Percentiles rank a stretch among this genome's conserved stretches.
Evolutionary conservation across 2,113 vertebrate species (phyloP).

Genomic region (Dendropsophus ebraccatus): DNA sequence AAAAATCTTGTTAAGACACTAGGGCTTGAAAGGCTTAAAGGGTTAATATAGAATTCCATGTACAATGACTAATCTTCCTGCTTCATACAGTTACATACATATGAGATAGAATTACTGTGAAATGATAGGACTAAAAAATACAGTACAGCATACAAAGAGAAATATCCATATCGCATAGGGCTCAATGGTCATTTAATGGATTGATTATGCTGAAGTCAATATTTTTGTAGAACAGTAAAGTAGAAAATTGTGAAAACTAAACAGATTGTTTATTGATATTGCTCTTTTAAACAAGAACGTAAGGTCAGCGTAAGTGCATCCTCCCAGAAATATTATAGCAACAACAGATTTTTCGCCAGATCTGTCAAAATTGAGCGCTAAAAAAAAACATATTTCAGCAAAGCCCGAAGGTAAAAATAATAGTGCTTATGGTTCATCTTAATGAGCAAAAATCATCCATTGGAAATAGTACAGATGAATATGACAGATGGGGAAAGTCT

Average conservation of each 20-base stretch:
- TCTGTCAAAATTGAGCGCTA: slow-evolving; percentile 50
- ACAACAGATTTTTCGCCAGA: slow-evolving; percentile 50
- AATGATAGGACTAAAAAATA: background rate
- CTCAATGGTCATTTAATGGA: slow-evolving; percentile 57
- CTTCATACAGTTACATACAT: slow-evolving; percentile 26
- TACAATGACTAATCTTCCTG: background rate
- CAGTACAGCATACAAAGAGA: slow-evolving; percentile 25
- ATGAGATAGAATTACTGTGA: slow-evolving; percentile 33
- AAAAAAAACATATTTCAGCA: slow-evolving; percentile 62
- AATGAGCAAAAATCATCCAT: slow-evolving; percentile 75
- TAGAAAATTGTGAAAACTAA: slow-evolving; percentile 48
- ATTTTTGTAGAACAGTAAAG: slow-evolving; percentile 52
- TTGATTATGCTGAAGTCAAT: slow-evolving; percentile 57
- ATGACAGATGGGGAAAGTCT: slow-evolving; percentile 73
- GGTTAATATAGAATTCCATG: background rate
- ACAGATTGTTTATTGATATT: slow-evolving; percentile 60
- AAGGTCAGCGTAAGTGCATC: slow-evolving; percentile 54
- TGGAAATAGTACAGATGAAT: slow-evolving; percentile 70
- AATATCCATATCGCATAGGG: slow-evolving; percentile 49
- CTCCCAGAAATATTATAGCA: slow-evolving; percentile 47
- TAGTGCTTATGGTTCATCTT: slow-evolving; percentile 71
- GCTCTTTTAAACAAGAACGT: slow-evolving; percentile 53
- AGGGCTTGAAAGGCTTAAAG: too few species aligned
- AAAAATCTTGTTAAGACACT: too few species aligned
- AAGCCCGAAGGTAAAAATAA: slow-evolving; percentile 71